Percentiles rank a stretch among this genome's conserved stretches.
Evolutionary conservation across 2,113 vertebrate species (phyloP).

Genomic region (Cyanocitta stelleri): DNA sequence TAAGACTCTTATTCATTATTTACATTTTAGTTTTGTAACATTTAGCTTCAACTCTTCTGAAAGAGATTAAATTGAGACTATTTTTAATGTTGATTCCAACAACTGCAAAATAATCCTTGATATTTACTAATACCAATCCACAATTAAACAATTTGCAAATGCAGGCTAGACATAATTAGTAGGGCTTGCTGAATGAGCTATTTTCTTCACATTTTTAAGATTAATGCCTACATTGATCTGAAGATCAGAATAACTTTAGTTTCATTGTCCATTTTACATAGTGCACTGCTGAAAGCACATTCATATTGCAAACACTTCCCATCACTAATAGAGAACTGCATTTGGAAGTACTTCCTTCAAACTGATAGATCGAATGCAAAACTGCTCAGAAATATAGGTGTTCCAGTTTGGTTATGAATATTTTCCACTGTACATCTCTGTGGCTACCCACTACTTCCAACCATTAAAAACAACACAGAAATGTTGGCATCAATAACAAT

Average conservation of each 20-base stretch:
- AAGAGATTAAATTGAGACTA: background rate
- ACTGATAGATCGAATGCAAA: background rate
- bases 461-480: background rate
- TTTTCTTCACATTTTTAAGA: background rate
- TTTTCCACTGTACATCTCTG: background rate
- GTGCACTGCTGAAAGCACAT: background rate
- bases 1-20: background rate
- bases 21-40: background rate
- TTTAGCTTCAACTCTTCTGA: background rate
- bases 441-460: background rate
- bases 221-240: background rate
- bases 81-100: background rate
- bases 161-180: background rate
- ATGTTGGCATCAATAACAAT: background rate
- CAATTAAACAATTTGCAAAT: background rate
- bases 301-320: background rate
- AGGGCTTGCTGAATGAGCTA: background rate
- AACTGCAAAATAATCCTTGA: background rate
- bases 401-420: too few species aligned
- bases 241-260: background rate
- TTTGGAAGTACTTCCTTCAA: background rate
- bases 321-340: background rate
- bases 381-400: background rate
- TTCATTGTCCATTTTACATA: background rate
- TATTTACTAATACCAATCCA: background rate